Conservation (phyloP, 2,888 invertebrate species). For the Ormyrus rosae region DNA sequence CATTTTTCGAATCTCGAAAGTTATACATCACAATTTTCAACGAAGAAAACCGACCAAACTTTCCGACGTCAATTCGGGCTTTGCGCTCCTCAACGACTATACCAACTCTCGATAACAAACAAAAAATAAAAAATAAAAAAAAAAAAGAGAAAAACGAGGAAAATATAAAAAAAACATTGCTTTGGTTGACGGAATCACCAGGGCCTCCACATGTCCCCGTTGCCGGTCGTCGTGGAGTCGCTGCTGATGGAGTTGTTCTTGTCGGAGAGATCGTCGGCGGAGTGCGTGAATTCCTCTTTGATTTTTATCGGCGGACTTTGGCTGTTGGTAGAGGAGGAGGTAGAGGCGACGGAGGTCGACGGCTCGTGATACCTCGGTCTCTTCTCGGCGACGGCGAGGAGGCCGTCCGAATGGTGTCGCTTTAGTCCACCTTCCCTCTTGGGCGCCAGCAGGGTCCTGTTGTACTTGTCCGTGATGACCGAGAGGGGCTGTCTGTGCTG, state of each 20-base stretch:
- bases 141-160: too few relatives aligned
- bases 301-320: constrained; percentile 47
- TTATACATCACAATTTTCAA: constrained; percentile 35
- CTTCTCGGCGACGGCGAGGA: constrained; percentile 71
- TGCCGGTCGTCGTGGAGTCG: constrained; percentile 67
- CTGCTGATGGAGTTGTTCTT: constrained; percentile 45
- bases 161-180: constrained; percentile 5
- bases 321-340: constrained; percentile 54
- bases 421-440: constrained; percentile 66
- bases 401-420: constrained; percentile 69
- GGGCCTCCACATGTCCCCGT: constrained; percentile 79
- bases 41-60: constrained; percentile 29
- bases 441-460: constrained; percentile 61
- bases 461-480: constrained; percentile 74
- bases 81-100: neutral
- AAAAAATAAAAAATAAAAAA: neutral
- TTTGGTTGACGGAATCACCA: constrained; percentile 73
- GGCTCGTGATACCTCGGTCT: constrained; percentile 68
- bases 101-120: constrained; percentile 19
- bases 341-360: constrained; percentile 63
- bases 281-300: constrained; percentile 58
- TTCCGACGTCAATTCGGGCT: constrained; percentile 25
- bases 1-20: constrained; percentile 4
- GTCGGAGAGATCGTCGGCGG: constrained; percentile 64
- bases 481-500: constrained; percentile 70